Conservation (phyloP, 2,888 invertebrate species). For the Esperia sulphurella region DNA sequence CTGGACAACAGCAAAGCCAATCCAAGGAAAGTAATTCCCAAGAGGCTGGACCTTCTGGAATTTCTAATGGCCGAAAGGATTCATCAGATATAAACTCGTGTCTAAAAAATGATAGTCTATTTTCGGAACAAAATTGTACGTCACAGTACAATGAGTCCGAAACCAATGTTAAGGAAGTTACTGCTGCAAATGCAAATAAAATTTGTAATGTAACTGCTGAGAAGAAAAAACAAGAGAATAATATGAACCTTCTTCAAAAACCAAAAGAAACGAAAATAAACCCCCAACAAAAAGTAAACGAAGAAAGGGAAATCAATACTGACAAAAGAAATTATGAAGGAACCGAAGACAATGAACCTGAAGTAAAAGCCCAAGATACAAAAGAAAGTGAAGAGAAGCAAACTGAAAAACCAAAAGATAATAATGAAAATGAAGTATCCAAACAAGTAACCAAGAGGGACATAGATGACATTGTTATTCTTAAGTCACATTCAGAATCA, state of each 20-base stretch:
- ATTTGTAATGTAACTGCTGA: not conserved
- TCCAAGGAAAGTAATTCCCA: conserved; percentile 4
- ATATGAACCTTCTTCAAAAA: too few relatives aligned
- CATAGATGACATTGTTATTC: conserved; percentile 20
- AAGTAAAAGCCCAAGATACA: too few relatives aligned
- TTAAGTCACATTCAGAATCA: conserved; percentile 46
- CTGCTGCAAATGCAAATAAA: conserved; percentile 6
- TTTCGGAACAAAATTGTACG: conserved; percentile 45
- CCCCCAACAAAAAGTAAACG: not conserved
- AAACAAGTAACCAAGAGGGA: too few relatives aligned
- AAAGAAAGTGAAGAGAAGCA: not conserved
- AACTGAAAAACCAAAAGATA: not conserved
- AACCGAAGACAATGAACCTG: not conserved
- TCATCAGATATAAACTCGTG: conserved; percentile 39
- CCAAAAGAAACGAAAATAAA: too few relatives aligned
- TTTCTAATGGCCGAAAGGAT: not conserved
- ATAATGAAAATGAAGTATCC: not conserved
- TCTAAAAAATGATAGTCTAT: conserved; percentile 55
- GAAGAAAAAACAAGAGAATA: not conserved
- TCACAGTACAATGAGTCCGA: conserved; percentile 40
- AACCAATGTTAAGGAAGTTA: conserved; percentile 28
- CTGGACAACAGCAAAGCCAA: conserved; percentile 11
- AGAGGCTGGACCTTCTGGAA: conserved; percentile 12
- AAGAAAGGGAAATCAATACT: conserved; percentile 3
- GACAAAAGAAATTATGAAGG: conserved; percentile 6